phyloP scores from a whole-genome alignment of 2,113 vertebrate genomes.

The Vulpes vulpes region DNA sequence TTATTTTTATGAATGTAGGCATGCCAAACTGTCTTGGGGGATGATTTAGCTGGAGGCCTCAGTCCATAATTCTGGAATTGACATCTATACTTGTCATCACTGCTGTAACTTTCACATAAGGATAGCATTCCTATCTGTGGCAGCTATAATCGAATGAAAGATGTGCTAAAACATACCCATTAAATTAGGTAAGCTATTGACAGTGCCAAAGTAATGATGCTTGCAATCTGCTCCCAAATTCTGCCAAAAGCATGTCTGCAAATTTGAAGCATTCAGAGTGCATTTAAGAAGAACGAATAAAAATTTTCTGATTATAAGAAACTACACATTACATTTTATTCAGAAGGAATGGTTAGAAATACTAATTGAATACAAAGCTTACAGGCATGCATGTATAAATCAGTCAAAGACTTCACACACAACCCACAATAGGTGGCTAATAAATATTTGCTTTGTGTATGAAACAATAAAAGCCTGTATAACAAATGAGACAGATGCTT shows the following conservation, averaged over 20 bases:
- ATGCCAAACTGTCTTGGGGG: background rate
- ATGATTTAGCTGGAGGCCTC: slow-evolving; percentile 52
- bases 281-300: slow-evolving; percentile 39
- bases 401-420: background rate
- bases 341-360: background rate
- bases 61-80: slow-evolving; percentile 44
- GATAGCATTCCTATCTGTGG: background rate
- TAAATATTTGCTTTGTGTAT: background rate
- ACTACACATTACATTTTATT: background rate
- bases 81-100: slow-evolving; percentile 57
- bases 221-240: slow-evolving; percentile 27
- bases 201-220: slow-evolving; percentile 51
- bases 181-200: slow-evolving; percentile 57
- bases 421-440: background rate
- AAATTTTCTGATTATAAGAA: slow-evolving; percentile 40
- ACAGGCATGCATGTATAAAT: background rate
- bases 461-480: background rate
- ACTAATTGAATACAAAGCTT: background rate
- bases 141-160: slow-evolving; percentile 63
- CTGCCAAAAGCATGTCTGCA: background rate
- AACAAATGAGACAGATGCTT: background rate
- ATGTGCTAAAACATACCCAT: slow-evolving; percentile 1
- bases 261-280: background rate
- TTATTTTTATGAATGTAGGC: slow-evolving; percentile 58
- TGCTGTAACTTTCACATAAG: background rate